phyloP scores from a whole-genome alignment of 2,113 vertebrate species.

The Hemibagrus wyckioides region DNA sequence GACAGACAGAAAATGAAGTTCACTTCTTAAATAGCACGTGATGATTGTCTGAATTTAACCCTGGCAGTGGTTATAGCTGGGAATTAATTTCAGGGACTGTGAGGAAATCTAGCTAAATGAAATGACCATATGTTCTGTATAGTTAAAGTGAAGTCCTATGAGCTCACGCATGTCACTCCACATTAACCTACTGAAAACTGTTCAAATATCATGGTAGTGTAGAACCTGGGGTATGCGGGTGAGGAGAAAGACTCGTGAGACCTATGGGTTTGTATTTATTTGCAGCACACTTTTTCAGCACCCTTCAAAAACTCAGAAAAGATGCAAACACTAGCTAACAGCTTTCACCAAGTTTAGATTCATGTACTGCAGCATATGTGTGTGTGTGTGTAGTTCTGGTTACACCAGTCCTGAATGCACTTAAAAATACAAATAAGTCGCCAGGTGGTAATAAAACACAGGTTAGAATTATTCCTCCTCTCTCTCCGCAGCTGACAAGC shows the following conservation, averaged over 20 bases:
- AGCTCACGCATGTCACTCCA: background rate
- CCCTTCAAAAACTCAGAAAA: background rate
- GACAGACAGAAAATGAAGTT: constrained; percentile 9
- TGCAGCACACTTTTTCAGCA: background rate
- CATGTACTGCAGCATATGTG: background rate
- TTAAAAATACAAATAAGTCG: background rate
- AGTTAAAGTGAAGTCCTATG: background rate
- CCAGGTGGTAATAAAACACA: background rate
- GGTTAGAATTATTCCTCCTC: background rate
- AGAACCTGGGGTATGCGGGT: background rate
- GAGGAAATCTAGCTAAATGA: background rate
- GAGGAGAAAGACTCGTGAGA: background rate
- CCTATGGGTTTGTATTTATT: background rate
- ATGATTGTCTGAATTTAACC: background rate
- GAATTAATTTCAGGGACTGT: background rate
- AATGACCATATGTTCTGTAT: background rate
- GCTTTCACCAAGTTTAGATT: background rate
- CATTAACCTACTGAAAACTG: background rate
- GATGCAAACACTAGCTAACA: background rate
- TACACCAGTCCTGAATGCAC: background rate
- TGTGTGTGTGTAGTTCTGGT: background rate
- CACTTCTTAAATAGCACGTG: background rate
- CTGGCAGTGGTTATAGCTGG: too few relatives aligned
- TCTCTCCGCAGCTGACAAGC: background rate
- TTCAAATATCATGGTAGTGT: background rate